Evolutionary conservation across 2,113 vertebrate genomes (phyloP).

Genomic region (Felis chaus): DNA sequence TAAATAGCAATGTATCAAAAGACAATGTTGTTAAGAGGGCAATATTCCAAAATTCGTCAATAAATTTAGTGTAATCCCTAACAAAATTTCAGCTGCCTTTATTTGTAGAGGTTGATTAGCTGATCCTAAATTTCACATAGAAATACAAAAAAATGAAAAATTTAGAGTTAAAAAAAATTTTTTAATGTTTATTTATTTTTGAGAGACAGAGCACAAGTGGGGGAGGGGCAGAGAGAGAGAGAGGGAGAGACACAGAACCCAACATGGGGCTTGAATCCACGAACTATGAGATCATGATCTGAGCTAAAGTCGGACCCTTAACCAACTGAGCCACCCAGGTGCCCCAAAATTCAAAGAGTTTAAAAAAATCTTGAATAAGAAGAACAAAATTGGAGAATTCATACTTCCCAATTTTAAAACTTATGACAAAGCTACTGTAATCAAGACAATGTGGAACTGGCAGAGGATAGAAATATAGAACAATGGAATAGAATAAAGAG

Average conservation of each 20-base stretch:
- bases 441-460: neutral
- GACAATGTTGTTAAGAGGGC: neutral
- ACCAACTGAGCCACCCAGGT: too few relatives aligned
- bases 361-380: neutral
- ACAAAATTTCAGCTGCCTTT: slow-evolving; percentile 14
- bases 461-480: neutral
- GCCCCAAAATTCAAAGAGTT: neutral
- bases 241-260: too few relatives aligned
- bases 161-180: too few relatives aligned
- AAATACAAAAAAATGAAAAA: neutral
- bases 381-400: neutral
- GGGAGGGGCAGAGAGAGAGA: too few relatives aligned
- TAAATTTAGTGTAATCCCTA: neutral
- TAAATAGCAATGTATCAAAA: neutral
- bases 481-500: neutral
- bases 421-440: neutral
- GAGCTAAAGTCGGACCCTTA: too few relatives aligned
- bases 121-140: slow-evolving; percentile 5
- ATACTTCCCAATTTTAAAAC: slow-evolving; percentile 16
- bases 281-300: too few relatives aligned
- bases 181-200: too few relatives aligned
- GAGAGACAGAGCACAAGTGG: too few relatives aligned
- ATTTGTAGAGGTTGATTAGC: neutral
- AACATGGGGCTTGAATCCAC: too few relatives aligned
- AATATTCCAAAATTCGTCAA: neutral